phyloP scores from a whole-genome alignment of 2,888 invertebrate species.

The Himalopsyche tibetana region DNA sequence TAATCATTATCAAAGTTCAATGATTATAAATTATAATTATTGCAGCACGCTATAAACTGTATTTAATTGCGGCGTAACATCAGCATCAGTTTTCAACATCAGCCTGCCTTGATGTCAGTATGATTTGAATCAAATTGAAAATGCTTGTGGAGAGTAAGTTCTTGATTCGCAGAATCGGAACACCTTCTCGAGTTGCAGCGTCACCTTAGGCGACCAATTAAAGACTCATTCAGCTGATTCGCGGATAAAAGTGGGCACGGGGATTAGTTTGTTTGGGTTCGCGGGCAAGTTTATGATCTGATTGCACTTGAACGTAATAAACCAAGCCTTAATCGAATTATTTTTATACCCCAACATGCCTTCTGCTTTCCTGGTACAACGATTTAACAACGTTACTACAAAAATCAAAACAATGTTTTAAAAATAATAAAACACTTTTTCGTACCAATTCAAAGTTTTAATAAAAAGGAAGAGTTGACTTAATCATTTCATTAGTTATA shows the following conservation, averaged over 20 bases:
- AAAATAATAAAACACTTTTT: too few relatives aligned
- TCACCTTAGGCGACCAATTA: conserved; percentile 34
- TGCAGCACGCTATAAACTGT: conserved; percentile 18
- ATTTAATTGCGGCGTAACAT: conserved; percentile 36
- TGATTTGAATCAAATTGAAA: conserved; percentile 42
- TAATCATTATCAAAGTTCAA: conserved; percentile 20
- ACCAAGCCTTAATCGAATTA: neutral
- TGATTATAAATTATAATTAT: conserved; percentile 13
- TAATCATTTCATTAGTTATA: too few relatives aligned
- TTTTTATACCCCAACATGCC: neutral
- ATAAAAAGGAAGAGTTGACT: too few relatives aligned
- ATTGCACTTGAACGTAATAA: conserved; percentile 7
- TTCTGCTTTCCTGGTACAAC: neutral
- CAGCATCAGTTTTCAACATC: neutral
- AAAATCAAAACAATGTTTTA: neutral
- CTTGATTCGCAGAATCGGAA: conserved; percentile 16
- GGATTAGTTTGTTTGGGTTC: conserved; percentile 31
- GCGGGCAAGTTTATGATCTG: conserved; percentile 17
- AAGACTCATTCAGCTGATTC: conserved; percentile 33
- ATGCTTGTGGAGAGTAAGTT: neutral
- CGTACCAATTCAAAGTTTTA: too few relatives aligned
- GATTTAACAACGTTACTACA: neutral
- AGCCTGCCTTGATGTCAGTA: conserved; percentile 28
- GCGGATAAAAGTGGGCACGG: conserved; percentile 1
- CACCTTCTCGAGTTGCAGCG: neutral